These are phyloP conservation scores for Cryptus armator DNA, from an alignment of 2,888 invertebrate genomes.

Conservation along the genomic window DNA sequence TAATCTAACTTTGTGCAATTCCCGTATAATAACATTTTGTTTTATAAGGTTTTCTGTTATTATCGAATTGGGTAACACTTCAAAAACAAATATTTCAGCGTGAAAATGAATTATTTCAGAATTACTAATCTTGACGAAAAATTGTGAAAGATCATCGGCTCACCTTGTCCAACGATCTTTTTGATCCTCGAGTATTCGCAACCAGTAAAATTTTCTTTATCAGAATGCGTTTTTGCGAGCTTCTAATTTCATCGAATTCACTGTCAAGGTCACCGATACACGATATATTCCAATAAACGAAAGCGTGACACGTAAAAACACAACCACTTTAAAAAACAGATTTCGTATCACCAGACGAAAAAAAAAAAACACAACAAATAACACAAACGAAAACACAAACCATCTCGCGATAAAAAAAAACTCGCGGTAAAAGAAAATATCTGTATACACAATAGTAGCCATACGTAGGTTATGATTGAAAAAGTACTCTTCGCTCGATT, in stretches of 20 bases:
- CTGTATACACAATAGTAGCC: neutral
- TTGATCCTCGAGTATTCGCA: slow-evolving; percentile 18
- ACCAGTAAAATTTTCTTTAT: neutral
- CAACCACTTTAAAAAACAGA: neutral
- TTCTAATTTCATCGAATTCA: neutral
- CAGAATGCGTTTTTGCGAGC: neutral
- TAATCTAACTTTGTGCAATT: too few species aligned
- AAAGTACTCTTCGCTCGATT: too few species aligned
- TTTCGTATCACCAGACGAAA: neutral
- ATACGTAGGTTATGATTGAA: neutral
- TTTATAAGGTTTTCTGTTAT: neutral
- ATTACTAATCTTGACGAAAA: neutral
- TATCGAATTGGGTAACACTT: neutral
- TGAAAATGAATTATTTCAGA: neutral
- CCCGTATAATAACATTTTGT: too few species aligned
- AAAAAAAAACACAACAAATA: neutral
- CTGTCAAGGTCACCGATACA: neutral
- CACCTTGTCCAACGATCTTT: slow-evolving; percentile 22
- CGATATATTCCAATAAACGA: neutral
- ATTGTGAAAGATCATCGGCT: slow-evolving; percentile 13
- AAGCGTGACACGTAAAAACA: neutral
- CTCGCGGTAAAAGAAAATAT: neutral
- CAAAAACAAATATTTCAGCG: neutral
- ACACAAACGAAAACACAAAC: neutral
- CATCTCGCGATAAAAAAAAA: neutral